phyloP scores from a whole-genome alignment of 2,113 vertebrate species.

The Nannobrachium achirus region DNA sequence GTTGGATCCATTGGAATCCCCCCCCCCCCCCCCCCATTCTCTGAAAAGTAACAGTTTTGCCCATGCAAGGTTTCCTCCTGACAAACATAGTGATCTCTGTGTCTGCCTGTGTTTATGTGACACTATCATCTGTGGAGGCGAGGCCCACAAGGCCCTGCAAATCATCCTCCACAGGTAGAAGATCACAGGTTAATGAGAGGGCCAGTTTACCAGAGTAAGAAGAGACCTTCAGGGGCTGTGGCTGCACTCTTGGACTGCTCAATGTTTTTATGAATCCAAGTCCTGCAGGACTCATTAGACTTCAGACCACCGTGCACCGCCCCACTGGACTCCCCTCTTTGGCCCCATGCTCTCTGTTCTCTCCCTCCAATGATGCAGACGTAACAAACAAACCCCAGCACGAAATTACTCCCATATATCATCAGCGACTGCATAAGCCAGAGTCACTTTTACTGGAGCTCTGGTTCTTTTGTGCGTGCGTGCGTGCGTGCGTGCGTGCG shows the following conservation, averaged over 20 bases:
- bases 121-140: background rate
- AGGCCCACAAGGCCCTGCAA: background rate
- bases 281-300: constrained; percentile 48
- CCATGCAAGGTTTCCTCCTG: too few species aligned
- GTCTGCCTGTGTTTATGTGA: background rate
- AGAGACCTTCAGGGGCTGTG: constrained; percentile 3
- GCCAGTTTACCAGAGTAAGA: constrained; percentile 7
- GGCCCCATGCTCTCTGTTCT: constrained; percentile 5
- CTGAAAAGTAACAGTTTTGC: too few species aligned
- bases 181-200: constrained; percentile 41
- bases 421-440: constrained; percentile 3
- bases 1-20: too few species aligned
- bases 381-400: background rate
- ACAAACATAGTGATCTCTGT: background rate
- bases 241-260: background rate
- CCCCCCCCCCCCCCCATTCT: too few species aligned
- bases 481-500: background rate
- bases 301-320: background rate
- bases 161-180: constrained; percentile 2
- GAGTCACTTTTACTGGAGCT: background rate
- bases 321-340: constrained; percentile 2
- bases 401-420: constrained; percentile 11
- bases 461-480: background rate
- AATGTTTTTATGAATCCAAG: constrained; percentile 26
- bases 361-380: background rate